Evolutionary conservation across 2,797 vertebrate genomes (phyloP).

Genomic region (Molossus alvarezi): DNA sequence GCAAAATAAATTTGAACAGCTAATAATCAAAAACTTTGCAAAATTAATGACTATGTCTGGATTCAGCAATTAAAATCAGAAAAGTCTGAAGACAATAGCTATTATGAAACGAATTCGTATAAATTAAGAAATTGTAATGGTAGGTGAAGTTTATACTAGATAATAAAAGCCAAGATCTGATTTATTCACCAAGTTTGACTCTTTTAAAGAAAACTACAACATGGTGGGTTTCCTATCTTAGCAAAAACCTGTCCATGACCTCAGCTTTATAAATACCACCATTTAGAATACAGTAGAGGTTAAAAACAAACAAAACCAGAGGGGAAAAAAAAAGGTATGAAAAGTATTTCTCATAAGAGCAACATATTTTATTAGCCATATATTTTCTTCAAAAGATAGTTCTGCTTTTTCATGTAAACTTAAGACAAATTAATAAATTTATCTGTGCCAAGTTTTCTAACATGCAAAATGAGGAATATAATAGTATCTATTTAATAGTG

Average conservation of each 20-base stretch:
- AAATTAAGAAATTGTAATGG: neutral
- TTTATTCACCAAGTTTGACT: neutral
- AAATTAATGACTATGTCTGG: neutral
- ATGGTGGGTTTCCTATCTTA: neutral
- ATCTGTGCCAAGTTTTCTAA: neutral
- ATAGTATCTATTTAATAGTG: neutral
- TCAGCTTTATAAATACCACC: slow-evolving; percentile 4
- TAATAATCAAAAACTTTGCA: neutral
- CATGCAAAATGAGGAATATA: too few relatives aligned
- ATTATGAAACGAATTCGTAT: neutral
- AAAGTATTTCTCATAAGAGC: neutral
- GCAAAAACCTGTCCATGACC: neutral
- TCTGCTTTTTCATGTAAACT: neutral
- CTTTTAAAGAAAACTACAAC: neutral
- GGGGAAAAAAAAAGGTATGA: neutral
- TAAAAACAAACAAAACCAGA: neutral
- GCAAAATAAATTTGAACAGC: neutral
- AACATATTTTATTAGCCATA: neutral
- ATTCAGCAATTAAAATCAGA: neutral
- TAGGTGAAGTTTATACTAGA: neutral
- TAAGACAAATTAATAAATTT: neutral
- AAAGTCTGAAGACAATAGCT: neutral
- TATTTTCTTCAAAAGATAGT: neutral
- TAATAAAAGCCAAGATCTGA: slow-evolving; percentile 1
- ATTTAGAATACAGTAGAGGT: neutral